Base-by-base conservation (phyloP, 2,113 vertebrate species). In the Ictidomys tridecemlineatus region DNA sequence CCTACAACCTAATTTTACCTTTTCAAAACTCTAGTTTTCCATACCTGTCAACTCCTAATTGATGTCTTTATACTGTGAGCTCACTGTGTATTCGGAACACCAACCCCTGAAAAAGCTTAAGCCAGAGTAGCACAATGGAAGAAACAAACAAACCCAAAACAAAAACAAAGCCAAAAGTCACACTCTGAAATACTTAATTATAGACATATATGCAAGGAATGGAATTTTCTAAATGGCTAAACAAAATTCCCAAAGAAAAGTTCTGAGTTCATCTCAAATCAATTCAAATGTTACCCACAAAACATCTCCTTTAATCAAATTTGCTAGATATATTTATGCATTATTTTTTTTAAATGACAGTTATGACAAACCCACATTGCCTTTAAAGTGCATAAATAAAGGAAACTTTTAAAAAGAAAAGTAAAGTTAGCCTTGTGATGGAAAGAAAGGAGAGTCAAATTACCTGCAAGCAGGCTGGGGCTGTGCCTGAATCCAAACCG, bases 401-500 rank as follows among this genome's bases (percentile, higher is more conserved):
- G 93, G 77, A 93, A 97, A 95, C 89, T 89, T 93, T 61, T n/a
- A 45, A 61, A 93, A 96, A 95, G 95, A 39, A 96, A 95, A 90
- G 34, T 42, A 51, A 92, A 51, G 92, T 97, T 95, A 98, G 96
- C 85, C 97, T 97, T 88, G 80, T 89, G 97, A 95, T 91, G 93
- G 91, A 95, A 97, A 98, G 96, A 95, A 95, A 98, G 89, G 97
- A 98, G 93, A 96, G 73, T 98, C 95, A 92, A 98, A 98, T 99
- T 99, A 99, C 99, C 99, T 99, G 98, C 96, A 94, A 97, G 97
- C 98, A 98, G 98, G 98, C 98, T 58, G 98, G 94, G 97, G 97
- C 39, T 98, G 98, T 93, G 98, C 98, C 98, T 97, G 98, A 92
- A 98, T 99, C 98, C 98, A 97, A 98, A 98, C 95, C 98, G 98